These are phyloP conservation scores for Drosophila mayri DNA, from an alignment of 1,140 invertebrate species.

Conservation along the genomic window DNA sequence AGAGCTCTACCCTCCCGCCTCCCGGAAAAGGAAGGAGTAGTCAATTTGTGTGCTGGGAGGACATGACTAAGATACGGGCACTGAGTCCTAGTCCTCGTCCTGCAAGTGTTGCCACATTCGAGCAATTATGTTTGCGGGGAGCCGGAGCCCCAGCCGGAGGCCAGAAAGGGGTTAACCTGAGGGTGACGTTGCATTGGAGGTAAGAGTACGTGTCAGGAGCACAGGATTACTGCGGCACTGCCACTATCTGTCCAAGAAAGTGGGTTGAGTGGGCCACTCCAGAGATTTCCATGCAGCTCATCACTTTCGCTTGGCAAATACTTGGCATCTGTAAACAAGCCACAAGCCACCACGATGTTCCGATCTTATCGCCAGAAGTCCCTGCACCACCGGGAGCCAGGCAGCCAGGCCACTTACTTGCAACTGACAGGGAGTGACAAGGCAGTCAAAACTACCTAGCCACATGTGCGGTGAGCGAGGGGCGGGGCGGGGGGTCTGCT, in stretches of 20 bases:
- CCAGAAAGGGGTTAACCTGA: slow-evolving; percentile 23
- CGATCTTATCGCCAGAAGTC: slow-evolving; percentile 40
- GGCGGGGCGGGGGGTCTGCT: slow-evolving; percentile 8
- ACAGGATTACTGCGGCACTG: slow-evolving; percentile 4
- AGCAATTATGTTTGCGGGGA: slow-evolving; percentile 71
- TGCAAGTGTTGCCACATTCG: slow-evolving; percentile 63
- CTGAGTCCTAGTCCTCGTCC: slow-evolving; percentile 16
- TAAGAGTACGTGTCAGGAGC: background rate
- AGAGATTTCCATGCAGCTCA: slow-evolving; percentile 25
- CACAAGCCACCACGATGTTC: slow-evolving; percentile 14
- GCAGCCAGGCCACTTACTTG: slow-evolving; percentile 58
- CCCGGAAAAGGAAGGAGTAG: slow-evolving; percentile 27
- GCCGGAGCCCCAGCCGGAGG: background rate
- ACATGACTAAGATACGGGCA: slow-evolving; percentile 38
- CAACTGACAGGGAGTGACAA: slow-evolving; percentile 73
- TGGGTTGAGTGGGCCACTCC: slow-evolving; percentile 18
- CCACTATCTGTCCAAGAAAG: background rate
- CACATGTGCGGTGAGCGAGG: slow-evolving; percentile 10
- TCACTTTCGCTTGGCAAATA: slow-evolving; percentile 40
- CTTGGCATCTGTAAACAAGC: slow-evolving; percentile 31
- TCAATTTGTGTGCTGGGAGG: slow-evolving; percentile 60
- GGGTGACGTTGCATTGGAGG: background rate
- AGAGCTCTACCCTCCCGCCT: background rate
- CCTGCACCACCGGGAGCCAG: slow-evolving; percentile 9
- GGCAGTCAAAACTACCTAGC: slow-evolving; percentile 73